A percentile compares a stretch with the other conserved stretches of the same genome.
phyloP scores from a whole-genome alignment of 92 coral and sea anemone species.

The Zoanthus solanderi region DNA sequence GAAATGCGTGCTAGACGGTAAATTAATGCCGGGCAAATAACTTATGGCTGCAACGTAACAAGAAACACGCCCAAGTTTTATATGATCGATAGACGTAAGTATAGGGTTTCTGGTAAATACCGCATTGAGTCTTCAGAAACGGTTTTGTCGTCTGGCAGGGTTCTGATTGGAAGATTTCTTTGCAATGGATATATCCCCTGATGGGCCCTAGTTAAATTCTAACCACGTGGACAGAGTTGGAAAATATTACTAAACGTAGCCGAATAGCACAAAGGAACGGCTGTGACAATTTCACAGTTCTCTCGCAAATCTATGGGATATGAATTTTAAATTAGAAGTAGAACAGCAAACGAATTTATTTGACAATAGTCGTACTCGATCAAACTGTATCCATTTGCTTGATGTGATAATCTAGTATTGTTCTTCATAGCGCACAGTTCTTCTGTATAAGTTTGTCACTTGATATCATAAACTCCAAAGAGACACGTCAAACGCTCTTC shows the following conservation, averaged over 20 bases:
- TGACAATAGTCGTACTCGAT: background rate
- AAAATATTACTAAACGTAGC: background rate
- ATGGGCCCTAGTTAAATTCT: conserved; percentile 22
- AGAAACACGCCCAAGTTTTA: conserved; percentile 52
- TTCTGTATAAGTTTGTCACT: background rate
- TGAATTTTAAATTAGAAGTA: conserved; percentile 1
- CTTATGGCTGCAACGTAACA: conserved; percentile 49
- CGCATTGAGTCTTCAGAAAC: conserved; percentile 65
- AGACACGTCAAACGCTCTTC: conserved; percentile 23
- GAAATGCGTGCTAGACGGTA: conserved; percentile 89
- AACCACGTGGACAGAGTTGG: conserved; percentile 45
- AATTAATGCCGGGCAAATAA: conserved; percentile 76
- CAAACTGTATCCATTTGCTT: background rate
- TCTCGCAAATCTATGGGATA: background rate
- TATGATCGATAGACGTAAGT: conserved; percentile 68
- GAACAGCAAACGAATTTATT: background rate
- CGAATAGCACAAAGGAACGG: conserved; percentile 21
- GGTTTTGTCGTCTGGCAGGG: conserved; percentile 85
- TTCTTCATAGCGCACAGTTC: background rate
- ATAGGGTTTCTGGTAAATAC: conserved; percentile 80
- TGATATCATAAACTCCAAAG: conserved; percentile 29
- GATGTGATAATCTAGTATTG: background rate
- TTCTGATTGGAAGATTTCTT: conserved; percentile 48
- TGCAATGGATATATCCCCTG: conserved; percentile 54
- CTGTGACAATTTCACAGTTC: conserved; percentile 1